A percentile compares a stretch with the other conserved stretches of the same genome.
These are phyloP conservation scores for Drosophila simulans DNA, from an alignment of 1,140 invertebrate genomes.

Conservation along the genomic window DNA sequence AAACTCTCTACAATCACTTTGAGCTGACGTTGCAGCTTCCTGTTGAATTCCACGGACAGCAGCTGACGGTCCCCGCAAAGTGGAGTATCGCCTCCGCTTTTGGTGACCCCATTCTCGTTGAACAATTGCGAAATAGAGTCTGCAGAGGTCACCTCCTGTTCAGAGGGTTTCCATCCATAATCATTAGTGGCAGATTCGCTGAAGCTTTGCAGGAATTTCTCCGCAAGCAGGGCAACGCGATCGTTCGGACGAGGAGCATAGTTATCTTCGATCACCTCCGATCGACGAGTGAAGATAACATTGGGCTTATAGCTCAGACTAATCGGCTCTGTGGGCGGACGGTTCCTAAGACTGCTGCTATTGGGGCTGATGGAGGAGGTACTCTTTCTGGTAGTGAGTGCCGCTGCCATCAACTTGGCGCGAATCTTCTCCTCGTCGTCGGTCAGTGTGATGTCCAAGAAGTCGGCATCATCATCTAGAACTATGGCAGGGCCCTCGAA, in stretches of 20 bases:
- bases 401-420: conserved; percentile 42
- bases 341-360: conserved; percentile 10
- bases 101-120: neutral
- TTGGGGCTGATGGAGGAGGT: conserved; percentile 14
- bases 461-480: conserved; percentile 39
- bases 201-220: conserved; percentile 19
- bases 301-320: conserved; percentile 45
- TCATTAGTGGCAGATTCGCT: neutral
- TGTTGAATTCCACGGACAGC: conserved; percentile 33
- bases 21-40: conserved; percentile 37
- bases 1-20: conserved; percentile 31
- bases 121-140: neutral
- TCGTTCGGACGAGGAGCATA: conserved; percentile 1
- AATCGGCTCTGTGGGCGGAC: conserved; percentile 10
- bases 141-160: neutral
- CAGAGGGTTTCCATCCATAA: neutral
- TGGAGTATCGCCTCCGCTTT: neutral
- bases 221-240: conserved; percentile 52
- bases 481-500: conserved; percentile 20
- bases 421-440: conserved; percentile 47
- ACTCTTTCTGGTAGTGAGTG: conserved; percentile 12
- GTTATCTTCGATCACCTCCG: conserved; percentile 10
- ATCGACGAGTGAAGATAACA: conserved; percentile 47
- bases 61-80: conserved; percentile 10
- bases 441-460: conserved; percentile 28